Base-by-base conservation (phyloP, 92 coral and sea anemone species). In the Epizoanthus rinbou region DNA sequence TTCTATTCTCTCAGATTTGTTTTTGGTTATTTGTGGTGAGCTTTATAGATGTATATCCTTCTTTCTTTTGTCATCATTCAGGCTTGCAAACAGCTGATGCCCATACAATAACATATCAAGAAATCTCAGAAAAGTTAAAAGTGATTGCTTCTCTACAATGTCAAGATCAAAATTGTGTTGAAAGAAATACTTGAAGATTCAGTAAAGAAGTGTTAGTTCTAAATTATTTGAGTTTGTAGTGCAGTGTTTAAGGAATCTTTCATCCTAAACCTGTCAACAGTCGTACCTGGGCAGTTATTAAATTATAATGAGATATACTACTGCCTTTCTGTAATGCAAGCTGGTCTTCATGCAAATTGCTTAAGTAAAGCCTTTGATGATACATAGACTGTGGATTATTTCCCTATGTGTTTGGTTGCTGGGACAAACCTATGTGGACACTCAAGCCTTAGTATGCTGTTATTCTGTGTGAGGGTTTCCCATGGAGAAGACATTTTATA, bases 391-490 rank as follows among this genome's bases (percentile, higher is more conserved):
- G 58, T 62, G 58, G 23, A 63, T 62, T 25, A 0, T 78, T 60
- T 31, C 39, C 52, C 58, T 21, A 78, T 62, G 82, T 78, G 82
- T 60, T 76, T 76, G 69, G 82, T 63, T 62, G 58, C 57, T 78
- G 82, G 52, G 71, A 37, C 17, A 39, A 43, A 63, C 43, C 17
- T 78, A 19, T 78, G 25, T 43, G 53, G 57, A 41, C 23, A 78
- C 24, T 78, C 59, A 62, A 41, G 43, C 16, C 71, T 19, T 56
- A 78, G 19, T 39, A 92, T 92, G 97, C 76, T 87, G 68, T 70
- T 92, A 5, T 89, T 92, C 60, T 93, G 98, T 85, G 98, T 93
- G 76, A 93, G 98, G 59, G 95, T 93, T 54, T 91, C 95, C 57
- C 85, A 90, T 62, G 88, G 84, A 7, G 82, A 81, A 3, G 64